Evolutionary conservation across 2,113 vertebrate genomes (phyloP), one percentile per base, ranked within the genome.

Genomic region (Phylloscopus trochilus): DNA sequence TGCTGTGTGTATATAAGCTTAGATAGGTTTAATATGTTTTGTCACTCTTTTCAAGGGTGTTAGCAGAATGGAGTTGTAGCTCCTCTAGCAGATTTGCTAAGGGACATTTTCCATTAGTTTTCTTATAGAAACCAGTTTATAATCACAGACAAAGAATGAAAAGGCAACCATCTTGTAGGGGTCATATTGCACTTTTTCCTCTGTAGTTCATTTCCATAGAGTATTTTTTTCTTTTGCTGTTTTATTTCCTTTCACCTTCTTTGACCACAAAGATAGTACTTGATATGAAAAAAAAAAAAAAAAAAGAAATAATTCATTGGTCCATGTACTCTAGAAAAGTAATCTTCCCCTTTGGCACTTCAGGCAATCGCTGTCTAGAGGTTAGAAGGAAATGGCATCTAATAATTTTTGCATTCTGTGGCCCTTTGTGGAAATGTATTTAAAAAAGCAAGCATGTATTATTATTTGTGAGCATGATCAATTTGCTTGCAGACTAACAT

Each of bases 91-190:
- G 80, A 60, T 96, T 92, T 94, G 35, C 83, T 89, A 82, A 86
- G 93, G 83, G 94, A 92, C 89, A 58, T 88, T 92, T 95, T 63
- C 82, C 67, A 87, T 95, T 91, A 93, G 92, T 97, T 97, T 96
- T 94, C 63, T 41, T 39, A 22, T 23, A 77, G 78, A 79, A 95
- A 96, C 70, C 83, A 67, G 75, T 49, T 73, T 76, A 30, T 63
- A 72, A 92, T 96, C 77, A 93, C 30, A 90, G 37, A 52, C 64
- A 92, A 73, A 83, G 91, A 76, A 91, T 86, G 89, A 84, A 93
- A 95, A 95, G 94, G 96, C 95, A 98, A 97, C 96, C 97, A 97
- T 98, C 96, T 97, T 97, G 93, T 76, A 78, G 41, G 92, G 95
- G 75, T 89, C 93, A 82, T 69, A 72, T 47, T 90, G 90, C 82